Conservation (phyloP, 1,140 invertebrate species). For the Drosophila nigrodunni region DNA sequence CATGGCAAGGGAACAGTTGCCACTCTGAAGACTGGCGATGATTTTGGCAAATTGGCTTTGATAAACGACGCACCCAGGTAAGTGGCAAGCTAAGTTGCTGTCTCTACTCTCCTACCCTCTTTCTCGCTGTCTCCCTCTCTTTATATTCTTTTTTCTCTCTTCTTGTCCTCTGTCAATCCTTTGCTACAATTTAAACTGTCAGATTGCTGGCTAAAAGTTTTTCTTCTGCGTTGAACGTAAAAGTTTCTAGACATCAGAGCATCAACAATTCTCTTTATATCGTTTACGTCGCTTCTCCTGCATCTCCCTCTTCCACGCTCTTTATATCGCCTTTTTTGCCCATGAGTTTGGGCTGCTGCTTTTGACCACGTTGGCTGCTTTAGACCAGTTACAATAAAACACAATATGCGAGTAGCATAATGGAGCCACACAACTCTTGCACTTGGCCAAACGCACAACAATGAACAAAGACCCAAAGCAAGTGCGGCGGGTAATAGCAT, state of each 20-base stretch:
- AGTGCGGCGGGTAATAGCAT: conserved; percentile 46
- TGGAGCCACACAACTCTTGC: conserved; percentile 20
- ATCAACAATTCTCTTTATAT: conserved; percentile 43
- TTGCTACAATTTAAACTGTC: conserved; percentile 31
- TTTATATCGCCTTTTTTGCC: too few species aligned
- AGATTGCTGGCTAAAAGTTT: conserved; percentile 24
- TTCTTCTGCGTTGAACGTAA: background rate
- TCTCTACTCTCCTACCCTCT: background rate
- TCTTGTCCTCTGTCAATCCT: background rate
- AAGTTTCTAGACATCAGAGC: conserved; percentile 31
- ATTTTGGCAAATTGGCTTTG: conserved; percentile 94
- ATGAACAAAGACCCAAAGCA: conserved; percentile 31
- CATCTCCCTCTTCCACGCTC: background rate
- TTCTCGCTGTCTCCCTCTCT: background rate
- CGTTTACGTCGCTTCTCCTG: conserved; percentile 17
- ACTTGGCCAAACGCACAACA: conserved; percentile 42
- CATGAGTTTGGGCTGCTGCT: conserved; percentile 13
- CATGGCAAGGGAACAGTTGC: conserved; percentile 94
- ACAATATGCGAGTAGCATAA: conserved; percentile 16
- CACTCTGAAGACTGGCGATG: conserved; percentile 93
- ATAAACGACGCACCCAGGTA: conserved; percentile 95
- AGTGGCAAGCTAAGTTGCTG: conserved; percentile 28
- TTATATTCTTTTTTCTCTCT: background rate
- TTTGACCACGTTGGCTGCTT: conserved; percentile 15
- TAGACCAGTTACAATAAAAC: background rate